Percentiles rank a stretch among this genome's conserved stretches.
phyloP scores from a whole-genome alignment of 1,140 invertebrate genomes.

The Matsumurasca onukii region DNA sequence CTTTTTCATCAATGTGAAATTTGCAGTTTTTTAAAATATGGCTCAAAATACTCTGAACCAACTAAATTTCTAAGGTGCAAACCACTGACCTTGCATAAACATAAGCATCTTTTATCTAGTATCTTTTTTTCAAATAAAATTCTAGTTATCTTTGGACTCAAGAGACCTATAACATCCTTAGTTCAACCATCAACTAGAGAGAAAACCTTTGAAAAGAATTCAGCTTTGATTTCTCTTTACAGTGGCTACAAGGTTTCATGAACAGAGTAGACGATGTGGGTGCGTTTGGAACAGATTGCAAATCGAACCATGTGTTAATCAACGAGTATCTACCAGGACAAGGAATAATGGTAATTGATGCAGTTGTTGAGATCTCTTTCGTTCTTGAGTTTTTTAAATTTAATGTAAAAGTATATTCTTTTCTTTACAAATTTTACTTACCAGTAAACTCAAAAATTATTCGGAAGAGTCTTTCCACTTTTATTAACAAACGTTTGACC shows the following conservation, averaged over 20 bases:
- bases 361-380: no score
- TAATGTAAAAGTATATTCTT: background rate
- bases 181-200: no score
- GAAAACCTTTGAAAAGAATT: no score
- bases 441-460: no score
- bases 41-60: background rate
- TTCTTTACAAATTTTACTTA: conserved; percentile 24
- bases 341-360: conserved; percentile 87
- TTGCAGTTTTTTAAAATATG: background rate
- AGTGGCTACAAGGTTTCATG: conserved; percentile 80
- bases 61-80: background rate
- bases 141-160: conserved; percentile 19
- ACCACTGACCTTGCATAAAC: background rate
- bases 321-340: conserved; percentile 95
- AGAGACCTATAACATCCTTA: no score
- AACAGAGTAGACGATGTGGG: conserved; percentile 70
- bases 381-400: no score
- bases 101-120: background rate
- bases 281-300: conserved; percentile 71
- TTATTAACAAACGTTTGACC: no score
- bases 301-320: conserved; percentile 91
- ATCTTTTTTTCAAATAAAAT: background rate
- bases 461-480: no score
- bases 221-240: no score
- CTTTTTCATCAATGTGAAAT: background rate